Conservation (phyloP, 2,888 invertebrate genomes). For the Galerucella calmariensis region DNA sequence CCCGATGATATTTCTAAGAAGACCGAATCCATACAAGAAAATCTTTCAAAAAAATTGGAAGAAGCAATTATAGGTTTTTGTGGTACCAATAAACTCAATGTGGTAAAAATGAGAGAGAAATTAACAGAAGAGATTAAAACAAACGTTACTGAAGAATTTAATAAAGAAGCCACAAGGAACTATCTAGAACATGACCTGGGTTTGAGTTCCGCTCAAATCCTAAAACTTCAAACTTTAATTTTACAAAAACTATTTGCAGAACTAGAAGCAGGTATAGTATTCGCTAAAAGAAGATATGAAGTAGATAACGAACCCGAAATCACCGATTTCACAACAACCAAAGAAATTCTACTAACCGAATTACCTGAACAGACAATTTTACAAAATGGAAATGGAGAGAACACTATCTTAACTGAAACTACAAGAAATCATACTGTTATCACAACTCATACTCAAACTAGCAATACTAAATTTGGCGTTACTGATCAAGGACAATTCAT, state of each 20-base stretch:
- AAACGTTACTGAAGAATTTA: constrained; percentile 26
- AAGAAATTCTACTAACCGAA: constrained; percentile 2
- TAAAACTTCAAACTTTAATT: constrained; percentile 16
- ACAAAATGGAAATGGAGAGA: background rate
- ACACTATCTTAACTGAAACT: background rate
- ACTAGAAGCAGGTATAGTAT: constrained; percentile 21
- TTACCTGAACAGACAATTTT: background rate
- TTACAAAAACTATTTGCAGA: constrained; percentile 9
- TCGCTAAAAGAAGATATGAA: constrained; percentile 3
- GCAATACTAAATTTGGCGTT: constrained; percentile 13
- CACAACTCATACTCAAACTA: background rate
- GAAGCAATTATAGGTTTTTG: constrained; percentile 28
- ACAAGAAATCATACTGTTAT: constrained; percentile 9
- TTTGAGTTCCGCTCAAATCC: constrained; percentile 21
- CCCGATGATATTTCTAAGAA: constrained; percentile 21
- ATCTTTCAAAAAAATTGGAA: constrained; percentile 27
- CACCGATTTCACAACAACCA: background rate
- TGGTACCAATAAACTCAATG: constrained; percentile 23
- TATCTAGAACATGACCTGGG: constrained; percentile 24
- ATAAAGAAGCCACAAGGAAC: background rate
- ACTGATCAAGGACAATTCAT: constrained; percentile 29
- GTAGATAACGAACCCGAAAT: constrained; percentile 6
- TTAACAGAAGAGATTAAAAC: constrained; percentile 24
- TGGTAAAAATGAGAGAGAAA: constrained; percentile 17
- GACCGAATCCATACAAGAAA: constrained; percentile 23